Base-by-base conservation (phyloP, 2,113 vertebrate genomes). In the Spilogale gracilis region DNA sequence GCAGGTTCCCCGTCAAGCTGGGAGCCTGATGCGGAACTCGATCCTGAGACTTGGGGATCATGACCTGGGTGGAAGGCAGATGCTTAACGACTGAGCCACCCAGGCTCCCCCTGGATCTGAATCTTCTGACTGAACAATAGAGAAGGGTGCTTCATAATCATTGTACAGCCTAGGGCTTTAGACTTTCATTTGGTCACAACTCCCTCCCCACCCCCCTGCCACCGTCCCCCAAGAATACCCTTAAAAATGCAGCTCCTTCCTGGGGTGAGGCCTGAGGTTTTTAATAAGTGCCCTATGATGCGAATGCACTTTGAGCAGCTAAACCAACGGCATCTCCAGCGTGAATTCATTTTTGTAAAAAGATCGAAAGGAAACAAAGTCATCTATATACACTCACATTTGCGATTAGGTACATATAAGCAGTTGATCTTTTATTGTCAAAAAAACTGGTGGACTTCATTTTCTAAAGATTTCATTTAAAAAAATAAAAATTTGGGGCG, bases 141-240 rank as follows among this genome's bases (percentile, higher is more conserved):
- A 21, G 60, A 76, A 20, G 48, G 12, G 5, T 84, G 30, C 61
- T 63, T 38, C 3, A 30, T 63, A 79, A 50, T 16, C 21, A 8
- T 32, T 5, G 48, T 45, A 27, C 0, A 52, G 30, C 11, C 63
- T 13, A 38, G 48, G 38, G 32, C 32, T 69, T 27, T 73, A 50
- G 21, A 4, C 30, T 9, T 79, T 32, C 1, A n/a, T 58, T 71
- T 85, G 87, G 43, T 16, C 79, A 11, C 3, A 3, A 18, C 21
- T 69, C 32, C 4, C 7, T 27, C 78, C 38, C 38, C 0, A 0
- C 3, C 16, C 17, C 30, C 8, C 60, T 2, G 11, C 9, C 54
- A 14, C 54, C 56, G 16, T 38, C 60, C 60, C 9, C 9, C 3
- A 54, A 52, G 5, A 76, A 52, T 74, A 16, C 56, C 17, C 3